Percentiles rank a stretch among this genome's conserved stretches.
Conservation (phyloP, 2,888 invertebrate species). For the Pecten maximus region DNA sequence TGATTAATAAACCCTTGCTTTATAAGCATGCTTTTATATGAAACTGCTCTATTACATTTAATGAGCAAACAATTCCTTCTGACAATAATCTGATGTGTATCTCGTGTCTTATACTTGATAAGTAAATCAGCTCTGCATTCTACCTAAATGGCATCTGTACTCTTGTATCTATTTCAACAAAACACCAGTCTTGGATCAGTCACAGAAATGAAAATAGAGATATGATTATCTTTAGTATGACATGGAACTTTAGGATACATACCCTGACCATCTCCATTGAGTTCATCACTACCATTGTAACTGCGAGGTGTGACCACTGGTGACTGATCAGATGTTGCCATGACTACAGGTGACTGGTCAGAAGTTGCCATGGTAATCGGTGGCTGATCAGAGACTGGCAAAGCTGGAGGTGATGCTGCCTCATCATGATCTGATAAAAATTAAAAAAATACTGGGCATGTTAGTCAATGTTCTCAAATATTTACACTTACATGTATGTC, state of each 20-base stretch:
- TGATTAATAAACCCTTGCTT: too few species aligned
- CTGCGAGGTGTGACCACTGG: background rate
- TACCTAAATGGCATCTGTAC: background rate
- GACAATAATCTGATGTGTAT: background rate
- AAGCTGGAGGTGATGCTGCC: background rate
- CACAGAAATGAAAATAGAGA: background rate
- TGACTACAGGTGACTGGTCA: slow-evolving; percentile 23
- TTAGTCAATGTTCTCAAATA: background rate
- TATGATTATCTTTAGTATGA: background rate
- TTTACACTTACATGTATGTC: background rate
- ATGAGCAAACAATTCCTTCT: background rate
- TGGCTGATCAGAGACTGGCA: background rate
- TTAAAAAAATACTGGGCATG: background rate
- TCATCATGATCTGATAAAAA: background rate
- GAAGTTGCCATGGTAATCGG: background rate
- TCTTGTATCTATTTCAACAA: background rate
- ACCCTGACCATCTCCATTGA: slow-evolving; percentile 5
- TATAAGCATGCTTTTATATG: too few species aligned
- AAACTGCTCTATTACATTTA: too few species aligned
- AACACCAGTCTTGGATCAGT: too few species aligned
- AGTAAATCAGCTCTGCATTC: background rate
- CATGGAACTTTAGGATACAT: background rate
- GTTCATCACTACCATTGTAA: background rate
- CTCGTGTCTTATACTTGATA: background rate
- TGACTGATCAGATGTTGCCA: slow-evolving; percentile 16